Base-by-base conservation (phyloP, 2,113 vertebrate species). In the Patagioenas fasciata region DNA sequence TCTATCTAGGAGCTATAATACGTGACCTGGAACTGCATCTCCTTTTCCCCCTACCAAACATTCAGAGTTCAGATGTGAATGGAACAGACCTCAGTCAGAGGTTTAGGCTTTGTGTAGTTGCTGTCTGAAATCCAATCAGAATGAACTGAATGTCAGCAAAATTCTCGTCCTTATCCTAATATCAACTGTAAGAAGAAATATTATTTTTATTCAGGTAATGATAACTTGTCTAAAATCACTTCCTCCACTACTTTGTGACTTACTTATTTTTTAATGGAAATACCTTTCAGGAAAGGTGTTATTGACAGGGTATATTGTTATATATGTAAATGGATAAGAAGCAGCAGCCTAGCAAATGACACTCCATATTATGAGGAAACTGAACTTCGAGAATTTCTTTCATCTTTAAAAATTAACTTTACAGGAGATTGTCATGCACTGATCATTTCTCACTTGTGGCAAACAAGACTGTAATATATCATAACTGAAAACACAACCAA, bases 211-310 rank as follows among this genome's bases (percentile, higher is more conserved):
- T 91, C 62, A n/a, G 24, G 36, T 86, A 83, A 77, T 83, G 70
- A 80, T 74, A 92, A 73, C 24, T 20, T 94, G 50, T 73, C 47
- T 92, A 53, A 91, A 95, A 64, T 23, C 8, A 86, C 47, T 95
- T 95, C 77, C 51, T 84, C n/a, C 8, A 70, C 29, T 13, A 48
- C 15, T 78, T 56, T 62, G 21, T 66, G 64, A 38, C 47, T 88
- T 58, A 26, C 8, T 54, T 7, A n/a, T 79, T 89, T 28, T 62
- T 69, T 94, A 74, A 47, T 0, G 0, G 73, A 89, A 89, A 94
- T 42, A 48, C 5, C 5, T 81, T 94, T 82, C 40, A 77, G 70
- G 8, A 83, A 90, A 67, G 11, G 4, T 44, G 10, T 80, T 90
- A 69, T 77, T 90, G 80, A 65, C 75, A 96, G 16, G 3, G 13